Conservation (phyloP, 64 coral and sea anemone genomes). For the Actinia equina region DNA sequence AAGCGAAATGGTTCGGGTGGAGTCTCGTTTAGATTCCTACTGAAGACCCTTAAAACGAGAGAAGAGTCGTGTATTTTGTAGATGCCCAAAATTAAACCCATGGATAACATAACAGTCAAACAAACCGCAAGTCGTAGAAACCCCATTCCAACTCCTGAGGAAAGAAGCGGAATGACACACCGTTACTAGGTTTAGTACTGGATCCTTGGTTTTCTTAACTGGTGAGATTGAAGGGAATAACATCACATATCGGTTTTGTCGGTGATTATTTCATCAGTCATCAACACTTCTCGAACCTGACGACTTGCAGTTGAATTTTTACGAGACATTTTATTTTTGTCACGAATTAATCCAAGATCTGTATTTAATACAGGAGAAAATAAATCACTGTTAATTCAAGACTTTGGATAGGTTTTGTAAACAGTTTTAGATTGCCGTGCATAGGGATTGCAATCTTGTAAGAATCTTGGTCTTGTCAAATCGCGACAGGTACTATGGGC, state of each 20-base stretch:
- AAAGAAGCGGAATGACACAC: background rate
- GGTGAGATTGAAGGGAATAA: background rate
- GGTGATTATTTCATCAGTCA: background rate
- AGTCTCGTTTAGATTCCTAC: background rate
- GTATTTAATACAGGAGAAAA: background rate
- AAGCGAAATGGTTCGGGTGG: slow-evolving; percentile 17
- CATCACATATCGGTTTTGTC: background rate
- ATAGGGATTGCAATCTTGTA: background rate
- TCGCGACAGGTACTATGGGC: background rate
- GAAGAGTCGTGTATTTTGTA: slow-evolving; percentile 8
- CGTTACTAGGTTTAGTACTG: background rate
- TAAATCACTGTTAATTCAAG: background rate
- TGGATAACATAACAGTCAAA: background rate
- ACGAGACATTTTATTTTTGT: background rate
- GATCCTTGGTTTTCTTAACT: background rate
- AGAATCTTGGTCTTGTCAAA: background rate
- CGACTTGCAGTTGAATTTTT: background rate
- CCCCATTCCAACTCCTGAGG: background rate
- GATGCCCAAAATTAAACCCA: background rate
- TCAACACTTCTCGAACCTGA: background rate
- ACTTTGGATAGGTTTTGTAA: background rate
- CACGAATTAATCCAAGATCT: background rate
- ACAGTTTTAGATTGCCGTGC: background rate
- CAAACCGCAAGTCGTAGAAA: background rate
- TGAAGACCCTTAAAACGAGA: background rate